Base-by-base conservation (phyloP, 2,888 invertebrate species). In the Phalangium opilio region DNA sequence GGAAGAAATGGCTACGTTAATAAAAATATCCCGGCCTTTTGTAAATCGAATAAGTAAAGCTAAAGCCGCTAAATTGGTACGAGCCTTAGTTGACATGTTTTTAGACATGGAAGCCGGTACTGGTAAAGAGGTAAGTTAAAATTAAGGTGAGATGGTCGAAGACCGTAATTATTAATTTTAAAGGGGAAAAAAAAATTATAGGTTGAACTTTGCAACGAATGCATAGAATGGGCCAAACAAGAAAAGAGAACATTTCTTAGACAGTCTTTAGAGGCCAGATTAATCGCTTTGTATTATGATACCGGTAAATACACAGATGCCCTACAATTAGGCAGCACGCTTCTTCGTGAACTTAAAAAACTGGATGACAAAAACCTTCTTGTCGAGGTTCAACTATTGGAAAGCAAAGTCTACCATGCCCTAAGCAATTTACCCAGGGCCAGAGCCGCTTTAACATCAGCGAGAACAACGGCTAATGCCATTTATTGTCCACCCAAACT, bases 401-500 rank as follows among this genome's bases (percentile, higher is more conserved):
- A 99, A 70, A 93, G 93, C 67, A 96, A 98, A 75, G 91, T 95
- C 46, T 98, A 87, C 70, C 95, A 98, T 73, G 90, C 93, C 47
- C 74, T 99, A 55, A 84, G 89, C 64, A 98, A 98, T 71, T 74
- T 96, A 63, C 90, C 93, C 3, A 95, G 93, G 64, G 89, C 93
- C 10, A 74, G 95, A 57, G 96, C 96, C 43, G 95, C 96, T 1
- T 71, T 98, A 42, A 98, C 96, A 12, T 95, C 95, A 36, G 98
- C 93, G 3, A 76, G 98, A 60, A 98, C 98, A n/a, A 99, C 98
- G 42, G 98, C 98, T 7, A 99, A 99, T 70, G 89, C 95, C 11
- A 96, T 99, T 61, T 99, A 99, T 67, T 95, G 96, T 67, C 93
- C 96, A 53, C 96, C 98, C 0, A 90, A 91, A 71, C 83, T 96